These are phyloP conservation scores for Nymphicus hollandicus DNA, from an alignment of 2,113 vertebrate species.

Conservation along the genomic window DNA sequence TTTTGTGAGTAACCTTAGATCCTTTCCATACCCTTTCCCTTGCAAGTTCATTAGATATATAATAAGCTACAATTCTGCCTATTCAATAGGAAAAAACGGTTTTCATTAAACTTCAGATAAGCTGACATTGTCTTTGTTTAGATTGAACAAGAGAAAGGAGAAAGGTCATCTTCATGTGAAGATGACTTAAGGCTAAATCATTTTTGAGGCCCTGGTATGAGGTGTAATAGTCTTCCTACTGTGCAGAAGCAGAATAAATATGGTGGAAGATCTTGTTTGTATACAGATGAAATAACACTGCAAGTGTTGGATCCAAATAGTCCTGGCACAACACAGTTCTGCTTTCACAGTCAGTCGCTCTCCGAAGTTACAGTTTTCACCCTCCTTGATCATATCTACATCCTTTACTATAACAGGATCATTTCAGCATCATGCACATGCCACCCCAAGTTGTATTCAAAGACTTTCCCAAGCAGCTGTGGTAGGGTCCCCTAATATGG, in stretches of 20 bases:
- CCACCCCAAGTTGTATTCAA: background rate
- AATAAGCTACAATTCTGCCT: background rate
- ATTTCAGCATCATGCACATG: background rate
- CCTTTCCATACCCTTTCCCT: background rate
- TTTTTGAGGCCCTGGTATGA: fast-evolving
- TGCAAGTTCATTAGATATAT: background rate
- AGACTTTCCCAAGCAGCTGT: background rate
- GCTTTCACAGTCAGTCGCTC: background rate
- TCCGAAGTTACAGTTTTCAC: background rate
- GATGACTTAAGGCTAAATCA: background rate
- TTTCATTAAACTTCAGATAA: background rate
- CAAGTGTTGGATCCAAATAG: fast-evolving
- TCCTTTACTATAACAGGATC: background rate
- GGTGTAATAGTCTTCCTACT: background rate
- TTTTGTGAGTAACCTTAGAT: background rate
- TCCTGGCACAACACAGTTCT: background rate
- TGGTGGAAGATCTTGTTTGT: background rate
- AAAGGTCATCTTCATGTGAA: background rate
- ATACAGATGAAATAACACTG: background rate
- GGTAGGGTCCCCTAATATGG: background rate
- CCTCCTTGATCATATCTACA: background rate
- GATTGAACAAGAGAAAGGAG: background rate
- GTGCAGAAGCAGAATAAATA: background rate
- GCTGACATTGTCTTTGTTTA: background rate
- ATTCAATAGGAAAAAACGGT: background rate